A percentile compares a stretch with the other conserved stretches of the same genome.
Conservation (phyloP, 2,113 vertebrate genomes). For the Labeo catla region DNA sequence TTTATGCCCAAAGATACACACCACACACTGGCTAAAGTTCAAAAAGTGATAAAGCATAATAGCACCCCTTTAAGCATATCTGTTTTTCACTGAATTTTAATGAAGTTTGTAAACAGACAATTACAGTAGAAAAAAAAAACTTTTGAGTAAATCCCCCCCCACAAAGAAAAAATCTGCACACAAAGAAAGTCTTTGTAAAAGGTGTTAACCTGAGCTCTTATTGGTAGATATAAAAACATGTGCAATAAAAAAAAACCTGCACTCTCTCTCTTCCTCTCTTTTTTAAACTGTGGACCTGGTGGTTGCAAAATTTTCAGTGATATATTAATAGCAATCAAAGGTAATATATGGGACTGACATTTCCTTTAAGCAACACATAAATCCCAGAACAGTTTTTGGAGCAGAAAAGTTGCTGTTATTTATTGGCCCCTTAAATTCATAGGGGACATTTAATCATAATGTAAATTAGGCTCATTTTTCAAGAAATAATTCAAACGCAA, state of each 20-base stretch:
- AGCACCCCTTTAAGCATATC: neutral
- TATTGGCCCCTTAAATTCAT: slow-evolving; percentile 61
- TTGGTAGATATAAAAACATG: neutral
- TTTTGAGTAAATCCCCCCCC: no score
- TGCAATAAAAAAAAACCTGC: neutral
- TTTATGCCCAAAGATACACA: no score
- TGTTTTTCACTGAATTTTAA: neutral
- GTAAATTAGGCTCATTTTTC: slow-evolving; percentile 61
- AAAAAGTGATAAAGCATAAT: no score
- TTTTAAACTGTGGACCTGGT: neutral
- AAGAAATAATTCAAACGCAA: slow-evolving; percentile 52
- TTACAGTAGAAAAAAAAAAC: no score
- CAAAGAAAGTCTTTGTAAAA: neutral
- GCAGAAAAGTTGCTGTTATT: slow-evolving; percentile 57
- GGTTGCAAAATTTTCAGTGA: neutral
- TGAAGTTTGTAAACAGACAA: neutral
- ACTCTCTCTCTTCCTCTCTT: neutral
- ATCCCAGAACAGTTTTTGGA: slow-evolving; percentile 56
- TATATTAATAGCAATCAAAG: slow-evolving; percentile 67
- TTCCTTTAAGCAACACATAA: slow-evolving; percentile 64
- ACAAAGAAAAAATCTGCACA: neutral
- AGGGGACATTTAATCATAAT: slow-evolving; percentile 64
- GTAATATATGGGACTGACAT: slow-evolving; percentile 68
- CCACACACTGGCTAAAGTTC: no score
- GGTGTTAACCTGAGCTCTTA: neutral